Evolutionary conservation across 2,888 invertebrate species (phyloP), one percentile per base, ranked within the genome.

Genomic region (Catocala fraxini): DNA sequence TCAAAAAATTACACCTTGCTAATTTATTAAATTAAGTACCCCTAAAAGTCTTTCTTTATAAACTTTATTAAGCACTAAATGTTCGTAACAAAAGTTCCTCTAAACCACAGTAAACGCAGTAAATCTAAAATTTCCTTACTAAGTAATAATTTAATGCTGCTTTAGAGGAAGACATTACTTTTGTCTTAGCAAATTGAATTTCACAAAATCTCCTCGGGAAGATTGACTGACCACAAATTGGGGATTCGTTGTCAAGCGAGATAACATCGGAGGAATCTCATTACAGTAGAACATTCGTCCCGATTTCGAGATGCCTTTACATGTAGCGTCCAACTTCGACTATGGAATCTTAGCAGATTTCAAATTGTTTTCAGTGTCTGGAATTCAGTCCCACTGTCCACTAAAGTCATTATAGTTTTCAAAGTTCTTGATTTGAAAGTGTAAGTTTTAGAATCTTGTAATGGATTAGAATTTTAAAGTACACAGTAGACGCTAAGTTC

Each of bases 171-270:
- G 83, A 87, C 86, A 85, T 88, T 87, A 87, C 87, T 90, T 89
- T 89, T 88, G 87, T 89, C 88, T 92, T 89, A 89, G 87, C 87
- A 93, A 93, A 93, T 92, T 92, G 91, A 92, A 93, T 92, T 92
- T 86, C 83, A 78, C 84, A 80, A 85, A 87, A 87, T 89, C 86
- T 87, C 81, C 79, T 73, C 68, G 71, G 71, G 81, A 89, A 90
- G 91, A 92, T 91, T 89, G 92, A 93, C 90, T 92, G 91, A 93
- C 93, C 93, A 88, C 93, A 93, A 91, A 93, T 92, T 91, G 89
- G 90, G 88, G 89, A 89, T 91, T 87, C 89, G 88, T 90, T 91
- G 93, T 92, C 91, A 91, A 87, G 89, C 85, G 82, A 88, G 91
- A 92, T 93, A 92, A 84, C 90, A 89, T 89, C 89, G 84, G 80